These are phyloP conservation scores for Macropis europaea DNA, from an alignment of 2,888 invertebrate species.

Conservation along the genomic window DNA sequence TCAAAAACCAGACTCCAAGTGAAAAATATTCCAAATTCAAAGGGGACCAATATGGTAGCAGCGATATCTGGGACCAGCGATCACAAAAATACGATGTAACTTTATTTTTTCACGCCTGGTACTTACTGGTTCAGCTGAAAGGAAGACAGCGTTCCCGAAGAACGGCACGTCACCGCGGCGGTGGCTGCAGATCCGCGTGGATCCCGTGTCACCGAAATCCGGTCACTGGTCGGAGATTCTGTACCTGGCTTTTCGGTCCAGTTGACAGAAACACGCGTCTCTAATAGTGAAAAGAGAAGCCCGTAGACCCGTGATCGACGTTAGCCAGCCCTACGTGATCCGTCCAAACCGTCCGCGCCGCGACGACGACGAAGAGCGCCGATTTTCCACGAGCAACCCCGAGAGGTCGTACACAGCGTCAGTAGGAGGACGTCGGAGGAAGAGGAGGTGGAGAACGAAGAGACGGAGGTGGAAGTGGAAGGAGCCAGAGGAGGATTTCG, in stretches of 20 bases:
- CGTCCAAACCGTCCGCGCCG: conserved; percentile 69
- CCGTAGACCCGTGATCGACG: conserved; percentile 62
- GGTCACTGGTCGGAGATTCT: conserved; percentile 41
- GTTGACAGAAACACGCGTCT: conserved; percentile 59
- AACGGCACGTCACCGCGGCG: background rate
- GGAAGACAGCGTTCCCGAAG: background rate
- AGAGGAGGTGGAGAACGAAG: conserved; percentile 61
- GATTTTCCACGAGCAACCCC: conserved; percentile 74
- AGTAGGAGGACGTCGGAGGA: conserved; percentile 63
- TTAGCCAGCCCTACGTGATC: conserved; percentile 60
- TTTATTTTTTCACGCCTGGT: background rate
- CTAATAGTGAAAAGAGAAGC: conserved; percentile 56
- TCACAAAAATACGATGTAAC: background rate
- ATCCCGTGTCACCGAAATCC: conserved; percentile 16
- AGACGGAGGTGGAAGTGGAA: conserved; percentile 64
- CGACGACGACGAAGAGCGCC: conserved; percentile 69
- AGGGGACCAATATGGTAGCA: no score
- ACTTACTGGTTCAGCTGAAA: conserved; percentile 28
- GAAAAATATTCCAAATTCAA: no score
- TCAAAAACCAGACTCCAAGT: no score
- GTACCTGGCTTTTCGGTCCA: conserved; percentile 12
- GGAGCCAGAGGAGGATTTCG: conserved; percentile 69
- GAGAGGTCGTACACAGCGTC: conserved; percentile 70
- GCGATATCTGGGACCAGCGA: no score
- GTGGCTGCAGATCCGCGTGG: background rate